Conservation (phyloP, 1,140 invertebrate species). For the Laodelphax striatellus region DNA sequence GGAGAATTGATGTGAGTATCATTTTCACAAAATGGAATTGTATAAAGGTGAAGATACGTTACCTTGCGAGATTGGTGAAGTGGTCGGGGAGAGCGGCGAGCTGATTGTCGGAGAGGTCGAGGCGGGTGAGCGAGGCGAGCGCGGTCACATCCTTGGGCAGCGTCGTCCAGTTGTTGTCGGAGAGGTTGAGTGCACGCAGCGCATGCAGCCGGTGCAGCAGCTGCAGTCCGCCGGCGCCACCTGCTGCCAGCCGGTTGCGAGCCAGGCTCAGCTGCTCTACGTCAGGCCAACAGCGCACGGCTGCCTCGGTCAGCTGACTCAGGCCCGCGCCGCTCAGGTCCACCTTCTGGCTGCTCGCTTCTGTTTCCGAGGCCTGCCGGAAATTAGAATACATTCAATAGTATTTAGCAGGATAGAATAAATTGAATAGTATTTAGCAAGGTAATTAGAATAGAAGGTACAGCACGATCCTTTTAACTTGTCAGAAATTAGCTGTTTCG, state of each 20-base stretch:
- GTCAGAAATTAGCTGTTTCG: too few species aligned
- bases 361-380: constrained; percentile 35
- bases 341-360: constrained; percentile 30
- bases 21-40: neutral
- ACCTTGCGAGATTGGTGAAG: constrained; percentile 49
- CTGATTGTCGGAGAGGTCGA: constrained; percentile 58
- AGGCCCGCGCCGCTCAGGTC: constrained; percentile 47
- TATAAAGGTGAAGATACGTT: constrained; percentile 27
- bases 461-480: too few species aligned
- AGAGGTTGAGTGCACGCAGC: constrained; percentile 15
- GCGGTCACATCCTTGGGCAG: constrained; percentile 11
- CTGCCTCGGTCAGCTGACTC: constrained; percentile 40
- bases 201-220: constrained; percentile 15
- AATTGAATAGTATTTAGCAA: too few species aligned
- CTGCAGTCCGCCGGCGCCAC: constrained; percentile 13
- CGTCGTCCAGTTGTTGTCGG: constrained; percentile 17
- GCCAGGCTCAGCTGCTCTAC: constrained; percentile 19
- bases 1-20: too few species aligned
- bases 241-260: constrained; percentile 13
- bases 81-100: constrained; percentile 46
- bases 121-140: constrained; percentile 41
- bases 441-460: too few species aligned
- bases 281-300: constrained; percentile 32
- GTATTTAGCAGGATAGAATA: too few species aligned
- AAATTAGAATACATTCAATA: too few species aligned